Evolutionary conservation across 1,140 invertebrate genomes (phyloP).

Genomic region (Lordiphosa mommai): DNA sequence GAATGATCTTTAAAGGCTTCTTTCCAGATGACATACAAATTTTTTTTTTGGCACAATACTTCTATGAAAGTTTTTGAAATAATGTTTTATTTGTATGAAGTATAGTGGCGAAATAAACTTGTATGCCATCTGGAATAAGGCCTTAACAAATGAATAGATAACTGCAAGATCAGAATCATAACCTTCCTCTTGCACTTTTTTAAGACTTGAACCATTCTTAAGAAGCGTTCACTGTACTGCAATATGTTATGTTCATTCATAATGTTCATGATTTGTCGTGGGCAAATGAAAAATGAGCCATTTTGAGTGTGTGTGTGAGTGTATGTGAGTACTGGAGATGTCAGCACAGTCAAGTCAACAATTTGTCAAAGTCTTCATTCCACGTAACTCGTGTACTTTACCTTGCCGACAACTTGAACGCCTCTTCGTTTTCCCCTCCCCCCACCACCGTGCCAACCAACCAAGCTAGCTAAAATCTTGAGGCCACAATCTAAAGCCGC

Average conservation of each 20-base stretch:
- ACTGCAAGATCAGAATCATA: too few species aligned
- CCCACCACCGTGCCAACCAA: neutral
- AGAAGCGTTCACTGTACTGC: neutral
- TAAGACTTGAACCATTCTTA: too few species aligned
- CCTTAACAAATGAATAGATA: too few species aligned
- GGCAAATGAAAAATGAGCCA: constrained; percentile 32
- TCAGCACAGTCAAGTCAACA: constrained; percentile 55
- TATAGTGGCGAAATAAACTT: too few species aligned
- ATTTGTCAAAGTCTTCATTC: constrained; percentile 65
- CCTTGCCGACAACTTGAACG: constrained; percentile 16
- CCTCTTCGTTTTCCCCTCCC: neutral
- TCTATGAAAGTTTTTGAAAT: too few species aligned
- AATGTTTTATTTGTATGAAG: too few species aligned
- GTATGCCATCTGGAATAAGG: too few species aligned
- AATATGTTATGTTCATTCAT: constrained; percentile 31
- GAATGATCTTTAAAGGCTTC: too few species aligned
- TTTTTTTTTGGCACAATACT: too few species aligned
- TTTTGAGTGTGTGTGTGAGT: constrained; percentile 30
- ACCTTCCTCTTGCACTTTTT: too few species aligned
- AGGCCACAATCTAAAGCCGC: constrained; percentile 47
- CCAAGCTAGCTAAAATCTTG: constrained; percentile 30
- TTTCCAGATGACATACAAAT: too few species aligned
- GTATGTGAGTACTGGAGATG: constrained; percentile 56
- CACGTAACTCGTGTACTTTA: constrained; percentile 6
- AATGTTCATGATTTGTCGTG: constrained; percentile 32